Percentiles rank a stretch among this genome's conserved stretches.
phyloP scores from a whole-genome alignment of 2,888 invertebrate species.

The Drosophila anceps region DNA sequence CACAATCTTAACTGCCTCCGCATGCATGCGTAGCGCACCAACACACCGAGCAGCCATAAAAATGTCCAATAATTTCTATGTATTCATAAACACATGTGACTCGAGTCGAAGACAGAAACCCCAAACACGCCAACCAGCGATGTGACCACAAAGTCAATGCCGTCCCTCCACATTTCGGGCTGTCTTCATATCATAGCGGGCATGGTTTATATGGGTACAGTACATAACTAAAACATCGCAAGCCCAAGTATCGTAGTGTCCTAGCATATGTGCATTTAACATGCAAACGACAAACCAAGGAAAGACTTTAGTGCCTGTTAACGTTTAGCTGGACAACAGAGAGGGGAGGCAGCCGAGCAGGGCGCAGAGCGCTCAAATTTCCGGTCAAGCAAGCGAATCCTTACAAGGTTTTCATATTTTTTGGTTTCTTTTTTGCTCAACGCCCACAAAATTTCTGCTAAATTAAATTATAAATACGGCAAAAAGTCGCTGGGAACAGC shows the following conservation, averaged over 20 bases:
- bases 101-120: conserved; percentile 42
- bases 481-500: conserved; percentile 66
- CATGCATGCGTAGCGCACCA: conserved; percentile 38
- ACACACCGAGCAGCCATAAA: conserved; percentile 72
- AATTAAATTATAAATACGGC: conserved; percentile 80
- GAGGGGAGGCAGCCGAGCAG: not conserved
- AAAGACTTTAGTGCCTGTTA: conserved; percentile 59
- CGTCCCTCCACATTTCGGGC: conserved; percentile 19
- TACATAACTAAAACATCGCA: conserved; percentile 69
- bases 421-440: conserved; percentile 65
- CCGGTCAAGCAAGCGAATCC: conserved; percentile 79
- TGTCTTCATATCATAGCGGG: conserved; percentile 34
- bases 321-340: conserved; percentile 29
- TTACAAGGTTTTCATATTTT: conserved; percentile 60
- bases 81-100: conserved; percentile 75
- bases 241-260: conserved; percentile 36
- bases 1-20: conserved; percentile 44
- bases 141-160: conserved; percentile 65
- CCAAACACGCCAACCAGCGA: conserved; percentile 75
- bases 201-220: conserved; percentile 51
- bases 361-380: conserved; percentile 62
- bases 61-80: conserved; percentile 72
- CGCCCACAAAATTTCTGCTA: conserved; percentile 81
- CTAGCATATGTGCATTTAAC: conserved; percentile 72
- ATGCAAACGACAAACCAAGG: conserved; percentile 65